A percentile compares a stretch with the other conserved stretches of the same genome.
Conservation (phyloP, 2,797 vertebrate species). For the Galago senegalensis region DNA sequence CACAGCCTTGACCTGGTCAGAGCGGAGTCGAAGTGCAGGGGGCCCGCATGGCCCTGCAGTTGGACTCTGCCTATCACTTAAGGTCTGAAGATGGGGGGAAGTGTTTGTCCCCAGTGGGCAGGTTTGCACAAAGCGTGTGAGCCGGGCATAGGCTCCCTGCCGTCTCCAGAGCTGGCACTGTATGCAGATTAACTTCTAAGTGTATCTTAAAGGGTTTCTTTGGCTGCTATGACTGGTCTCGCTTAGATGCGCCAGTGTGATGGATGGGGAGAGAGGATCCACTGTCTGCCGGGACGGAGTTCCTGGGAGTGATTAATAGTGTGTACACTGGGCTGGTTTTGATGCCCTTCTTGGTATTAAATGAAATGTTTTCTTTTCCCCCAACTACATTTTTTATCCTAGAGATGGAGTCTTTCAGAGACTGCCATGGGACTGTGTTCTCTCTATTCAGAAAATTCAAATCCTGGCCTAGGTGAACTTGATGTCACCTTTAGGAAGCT, state of each 20-base stretch:
- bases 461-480: neutral
- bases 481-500: neutral
- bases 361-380: constrained; percentile 74
- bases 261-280: constrained; percentile 40
- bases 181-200: constrained; percentile 75
- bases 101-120: neutral
- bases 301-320: constrained; percentile 72
- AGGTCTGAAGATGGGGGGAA: neutral
- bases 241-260: neutral
- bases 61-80: neutral
- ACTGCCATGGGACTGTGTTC: neutral
- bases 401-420: neutral
- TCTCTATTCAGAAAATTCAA: neutral
- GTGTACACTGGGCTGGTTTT: constrained; percentile 63
- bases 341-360: constrained; percentile 69
- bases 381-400: constrained; percentile 57
- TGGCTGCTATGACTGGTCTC: neutral
- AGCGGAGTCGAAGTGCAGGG: neutral
- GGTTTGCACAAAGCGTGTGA: constrained; percentile 36
- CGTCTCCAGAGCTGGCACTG: constrained; percentile 4
- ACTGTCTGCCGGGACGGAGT: constrained; percentile 18
- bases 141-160: neutral
- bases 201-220: constrained; percentile 42
- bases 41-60: too few relatives aligned
- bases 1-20: neutral